phyloP scores from a whole-genome alignment of 2,888 invertebrate genomes.

The Plebejus anna region DNA sequence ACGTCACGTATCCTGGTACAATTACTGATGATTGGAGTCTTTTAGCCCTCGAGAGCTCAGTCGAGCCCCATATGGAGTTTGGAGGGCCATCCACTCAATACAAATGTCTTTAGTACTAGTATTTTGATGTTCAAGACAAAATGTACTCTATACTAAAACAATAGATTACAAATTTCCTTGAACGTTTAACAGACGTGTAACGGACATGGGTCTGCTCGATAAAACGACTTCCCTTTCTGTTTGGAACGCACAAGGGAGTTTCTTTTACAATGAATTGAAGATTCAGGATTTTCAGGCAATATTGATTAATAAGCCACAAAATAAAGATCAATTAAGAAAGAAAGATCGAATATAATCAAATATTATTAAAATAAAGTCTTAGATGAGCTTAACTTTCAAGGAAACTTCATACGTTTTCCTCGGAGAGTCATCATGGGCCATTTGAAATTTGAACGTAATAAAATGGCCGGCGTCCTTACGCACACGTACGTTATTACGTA shows the following conservation, averaged over 20 bases:
- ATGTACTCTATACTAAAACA: neutral
- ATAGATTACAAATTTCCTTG: neutral
- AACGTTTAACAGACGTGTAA: neutral
- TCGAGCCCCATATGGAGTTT: constrained; percentile 30
- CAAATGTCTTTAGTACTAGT: constrained; percentile 33
- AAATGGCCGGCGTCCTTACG: too few relatives aligned
- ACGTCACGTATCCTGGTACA: constrained; percentile 27
- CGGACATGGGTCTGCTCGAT: neutral
- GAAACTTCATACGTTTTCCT: too few relatives aligned
- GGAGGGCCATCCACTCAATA: constrained; percentile 35
- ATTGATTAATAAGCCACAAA: neutral
- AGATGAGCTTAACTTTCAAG: too few relatives aligned
- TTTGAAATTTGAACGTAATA: too few relatives aligned
- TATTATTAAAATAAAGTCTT: neutral
- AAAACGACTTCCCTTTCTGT: neutral
- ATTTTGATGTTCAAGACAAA: neutral
- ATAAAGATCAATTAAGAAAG: neutral
- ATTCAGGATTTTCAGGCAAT: neutral
- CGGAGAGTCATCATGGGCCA: too few relatives aligned
- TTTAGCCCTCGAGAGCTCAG: constrained; percentile 30
- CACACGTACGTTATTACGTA: too few relatives aligned
- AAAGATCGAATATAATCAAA: neutral
- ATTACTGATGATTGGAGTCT: constrained; percentile 33
- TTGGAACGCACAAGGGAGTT: neutral
- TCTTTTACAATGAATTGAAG: neutral